Base-by-base conservation (phyloP, 2,797 vertebrate species). In the Oreochromis grahami region DNA sequence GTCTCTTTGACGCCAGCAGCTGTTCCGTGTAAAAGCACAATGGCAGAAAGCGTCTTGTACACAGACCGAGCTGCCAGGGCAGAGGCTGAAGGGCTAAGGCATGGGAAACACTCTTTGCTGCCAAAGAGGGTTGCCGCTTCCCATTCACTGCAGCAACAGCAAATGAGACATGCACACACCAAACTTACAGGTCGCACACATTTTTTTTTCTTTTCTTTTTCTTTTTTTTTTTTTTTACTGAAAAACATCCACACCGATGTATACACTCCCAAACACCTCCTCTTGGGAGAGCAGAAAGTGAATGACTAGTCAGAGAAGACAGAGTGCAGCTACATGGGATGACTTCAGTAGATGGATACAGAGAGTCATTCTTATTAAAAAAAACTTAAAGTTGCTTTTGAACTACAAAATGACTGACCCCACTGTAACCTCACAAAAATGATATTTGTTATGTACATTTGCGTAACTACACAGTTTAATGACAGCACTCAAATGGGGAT, bases 31-130 rank as follows among this genome's bases (percentile, higher is more conserved):
- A 96, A 97, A 97, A 97, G 97, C 95, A 98, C 97, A 97, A 98
- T 96, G 97, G 97, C 97, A 97, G 96, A 95, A 94, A 97, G 96
- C 95, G 95, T 97, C 96, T 96, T 96, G 96, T 96, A 97, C 96
- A 96, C 96, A 97, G 96, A 97, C 96, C 92, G 94, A 95, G 97
- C 96, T 98, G 97, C 96, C 95, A 96, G 96, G 94, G 55, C 94
- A 97, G 95, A 97, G 96, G 96, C 97, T 96, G 83, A 14, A 96
- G 96, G 97, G 97, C 89, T 87, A 98, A 97, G 95, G 97, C 97
- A 96, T 98, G 97, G 97, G 97, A 98, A 98, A 98, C 97, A 95
- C 96, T 97, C 95, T 95, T 96, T 91, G 95, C 96, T 97, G 97
- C 97, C 97, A 98, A 97, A 96, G 94, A 98, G 96, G 96, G 95